Base-by-base conservation (phyloP, 2,113 vertebrate genomes). In the Ceuthmochares aereus region DNA sequence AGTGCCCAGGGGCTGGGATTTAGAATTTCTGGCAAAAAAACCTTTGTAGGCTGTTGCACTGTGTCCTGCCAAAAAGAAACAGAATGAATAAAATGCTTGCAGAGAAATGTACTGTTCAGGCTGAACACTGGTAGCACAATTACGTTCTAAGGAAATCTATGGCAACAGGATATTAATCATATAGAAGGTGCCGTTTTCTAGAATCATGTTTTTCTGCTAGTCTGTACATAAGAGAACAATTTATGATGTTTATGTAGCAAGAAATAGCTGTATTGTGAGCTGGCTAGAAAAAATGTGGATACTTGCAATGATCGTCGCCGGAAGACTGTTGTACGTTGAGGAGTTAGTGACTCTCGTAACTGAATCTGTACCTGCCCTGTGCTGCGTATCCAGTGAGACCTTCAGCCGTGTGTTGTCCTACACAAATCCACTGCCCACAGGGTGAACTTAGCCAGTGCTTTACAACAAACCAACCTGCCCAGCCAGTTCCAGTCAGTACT, bases 81-180 rank as follows among this genome's bases (percentile, higher is more conserved):
- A 1, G 26, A 52, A 14, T 2, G 1, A 21, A 26, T 49, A 4
- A 13, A 86, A 60, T 30, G 22, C 30, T 17, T 26, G 5, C 7
- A 6, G 70, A 22, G 40, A 47, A 60, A 23, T 9, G 9, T 9
- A 1, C 9, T 34, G 27, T 6, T 36, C 34, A 21, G 20, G 7
- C 13, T 49, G 1, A 5, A n/a, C 12, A 5, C 2, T 4, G 12
- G 22, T n/a, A 49, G 6, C 22, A 58, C 21, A 62, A 22, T 3
- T 32, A 1, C 7, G 4, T 34, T 63, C 18, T 5, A 5, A 20
- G 19, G 10, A 15, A 29, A 25, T 3, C 6, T 2, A 4, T 4
- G 47, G 30, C 30, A 45, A 51, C 2, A 11, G 30, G 20, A 25
- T 4, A 3, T 49, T 47, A 59, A 13, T 52, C 9, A 3, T 2